Conservation (phyloP, 2,888 invertebrate species). For the Drosophila mimica region DNA sequence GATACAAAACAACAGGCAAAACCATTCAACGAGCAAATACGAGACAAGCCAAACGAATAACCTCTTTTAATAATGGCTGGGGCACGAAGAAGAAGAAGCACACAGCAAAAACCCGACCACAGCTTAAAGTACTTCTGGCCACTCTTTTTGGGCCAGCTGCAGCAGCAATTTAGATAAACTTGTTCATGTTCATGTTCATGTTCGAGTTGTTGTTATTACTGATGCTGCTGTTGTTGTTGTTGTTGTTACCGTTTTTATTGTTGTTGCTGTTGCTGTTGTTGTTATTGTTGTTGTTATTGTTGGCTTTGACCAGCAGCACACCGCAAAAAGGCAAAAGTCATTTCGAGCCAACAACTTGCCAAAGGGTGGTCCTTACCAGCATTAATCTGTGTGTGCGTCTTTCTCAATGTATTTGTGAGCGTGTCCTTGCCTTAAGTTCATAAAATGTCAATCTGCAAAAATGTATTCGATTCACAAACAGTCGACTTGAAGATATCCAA, state of each 20-base stretch:
- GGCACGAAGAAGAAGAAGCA: not conserved
- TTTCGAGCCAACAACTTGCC: slow-evolving; percentile 40
- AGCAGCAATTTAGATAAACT: slow-evolving; percentile 78
- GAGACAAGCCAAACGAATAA: slow-evolving; percentile 1
- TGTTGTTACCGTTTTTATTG: slow-evolving; percentile 12
- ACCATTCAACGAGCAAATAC: slow-evolving; percentile 63
- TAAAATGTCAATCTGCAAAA: slow-evolving; percentile 62
- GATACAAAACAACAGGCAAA: slow-evolving; percentile 48
- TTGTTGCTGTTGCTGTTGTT: slow-evolving; percentile 50
- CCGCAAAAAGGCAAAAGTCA: slow-evolving; percentile 80
- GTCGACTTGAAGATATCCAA: slow-evolving; percentile 14
- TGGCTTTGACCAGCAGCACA: slow-evolving; percentile 63
- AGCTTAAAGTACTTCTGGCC: slow-evolving; percentile 49
- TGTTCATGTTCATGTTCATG: slow-evolving; percentile 63
- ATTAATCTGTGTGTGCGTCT: slow-evolving; percentile 11
- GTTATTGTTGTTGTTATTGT: slow-evolving; percentile 51
- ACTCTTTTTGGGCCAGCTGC: slow-evolving; percentile 44
- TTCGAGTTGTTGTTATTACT: slow-evolving; percentile 26
- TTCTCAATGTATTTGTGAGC: slow-evolving; percentile 17
- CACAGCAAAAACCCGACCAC: slow-evolving; percentile 20
- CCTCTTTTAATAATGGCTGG: not conserved
- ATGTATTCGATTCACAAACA: not conserved
- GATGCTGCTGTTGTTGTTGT: slow-evolving; percentile 31
- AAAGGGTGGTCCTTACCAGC: slow-evolving; percentile 28
- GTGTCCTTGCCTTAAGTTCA: slow-evolving; percentile 68